Conservation (phyloP, 2,797 vertebrate genomes). For the Todus mexicanus region DNA sequence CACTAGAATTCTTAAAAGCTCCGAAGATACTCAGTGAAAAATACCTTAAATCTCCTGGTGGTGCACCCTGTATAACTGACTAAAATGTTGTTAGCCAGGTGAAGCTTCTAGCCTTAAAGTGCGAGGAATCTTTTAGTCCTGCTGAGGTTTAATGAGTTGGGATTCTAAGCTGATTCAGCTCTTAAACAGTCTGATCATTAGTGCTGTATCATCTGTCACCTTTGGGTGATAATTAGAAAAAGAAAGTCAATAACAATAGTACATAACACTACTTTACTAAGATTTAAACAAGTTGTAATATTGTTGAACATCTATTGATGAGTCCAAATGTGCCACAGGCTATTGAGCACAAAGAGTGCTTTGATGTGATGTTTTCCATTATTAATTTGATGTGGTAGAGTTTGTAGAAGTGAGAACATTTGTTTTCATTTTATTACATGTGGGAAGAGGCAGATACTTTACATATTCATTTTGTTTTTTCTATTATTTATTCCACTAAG, state of each 20-base stretch:
- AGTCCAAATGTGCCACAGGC: conserved; percentile 76
- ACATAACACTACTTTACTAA: conserved; percentile 78
- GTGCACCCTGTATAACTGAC: neutral
- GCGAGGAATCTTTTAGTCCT: conserved; percentile 34
- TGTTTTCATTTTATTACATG: conserved; percentile 66
- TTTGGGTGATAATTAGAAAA: conserved; percentile 83
- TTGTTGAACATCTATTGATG: conserved; percentile 82
- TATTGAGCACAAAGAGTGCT: conserved; percentile 74
- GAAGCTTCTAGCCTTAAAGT: conserved; percentile 24
- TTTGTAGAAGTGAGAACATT: conserved; percentile 67
- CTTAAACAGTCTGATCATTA: conserved; percentile 75
- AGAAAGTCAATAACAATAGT: conserved; percentile 80
- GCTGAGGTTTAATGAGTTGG: conserved; percentile 55
- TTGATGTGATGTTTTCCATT: conserved; percentile 76
- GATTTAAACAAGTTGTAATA: conserved; percentile 81
- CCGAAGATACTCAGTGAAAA: neutral
- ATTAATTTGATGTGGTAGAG: conserved; percentile 76
- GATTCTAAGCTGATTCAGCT: conserved; percentile 67
- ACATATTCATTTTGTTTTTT: conserved; percentile 45
- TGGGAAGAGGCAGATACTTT: conserved; percentile 35
- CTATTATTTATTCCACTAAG: neutral
- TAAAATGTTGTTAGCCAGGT: neutral
- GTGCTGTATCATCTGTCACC: conserved; percentile 78
- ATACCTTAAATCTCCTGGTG: neutral
- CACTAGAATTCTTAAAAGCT: neutral